phyloP scores from a whole-genome alignment of 2,888 invertebrate species.

The Hydriomena furcata region DNA sequence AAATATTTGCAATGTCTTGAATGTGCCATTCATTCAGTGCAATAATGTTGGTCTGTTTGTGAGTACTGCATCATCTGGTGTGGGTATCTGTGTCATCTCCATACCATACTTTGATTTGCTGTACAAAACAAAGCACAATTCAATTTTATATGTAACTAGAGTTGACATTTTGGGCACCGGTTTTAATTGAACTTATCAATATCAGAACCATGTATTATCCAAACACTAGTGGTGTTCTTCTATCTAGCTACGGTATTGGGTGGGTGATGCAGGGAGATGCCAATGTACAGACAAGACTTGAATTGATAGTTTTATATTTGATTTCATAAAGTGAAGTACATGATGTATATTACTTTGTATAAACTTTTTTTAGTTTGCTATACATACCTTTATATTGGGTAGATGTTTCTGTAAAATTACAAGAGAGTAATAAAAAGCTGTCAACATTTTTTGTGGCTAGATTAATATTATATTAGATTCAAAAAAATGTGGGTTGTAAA shows the following conservation, averaged over 20 bases:
- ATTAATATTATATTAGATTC: conserved; percentile 5
- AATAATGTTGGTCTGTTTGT: not conserved
- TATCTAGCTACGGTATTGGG: conserved; percentile 1
- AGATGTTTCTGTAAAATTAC: conserved; percentile 16
- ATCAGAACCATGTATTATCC: not conserved
- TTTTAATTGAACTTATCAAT: not conserved
- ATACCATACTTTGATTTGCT: not conserved
- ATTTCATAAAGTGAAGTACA: conserved; percentile 24
- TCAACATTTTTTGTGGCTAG: conserved; percentile 12
- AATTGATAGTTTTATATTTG: conserved; percentile 21
- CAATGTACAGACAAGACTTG: conserved; percentile 23
- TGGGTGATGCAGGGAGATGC: conserved; percentile 15
- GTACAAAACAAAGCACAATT: not conserved
- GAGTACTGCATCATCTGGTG: not conserved
- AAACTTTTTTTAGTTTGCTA: conserved; percentile 23
- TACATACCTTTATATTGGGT: conserved; percentile 19
- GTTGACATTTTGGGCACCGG: not conserved
- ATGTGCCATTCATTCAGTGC: conserved; percentile 3
- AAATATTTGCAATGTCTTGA: conserved; percentile 2
- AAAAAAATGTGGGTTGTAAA: conserved; percentile 25
- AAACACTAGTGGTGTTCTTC: conserved; percentile 1
- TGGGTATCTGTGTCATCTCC: not conserved
- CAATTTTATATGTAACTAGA: not conserved
- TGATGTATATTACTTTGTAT: conserved; percentile 31
- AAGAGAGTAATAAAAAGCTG: conserved; percentile 14